Conservation (phyloP, 2,113 vertebrate species). For the Balaeniceps rex region DNA sequence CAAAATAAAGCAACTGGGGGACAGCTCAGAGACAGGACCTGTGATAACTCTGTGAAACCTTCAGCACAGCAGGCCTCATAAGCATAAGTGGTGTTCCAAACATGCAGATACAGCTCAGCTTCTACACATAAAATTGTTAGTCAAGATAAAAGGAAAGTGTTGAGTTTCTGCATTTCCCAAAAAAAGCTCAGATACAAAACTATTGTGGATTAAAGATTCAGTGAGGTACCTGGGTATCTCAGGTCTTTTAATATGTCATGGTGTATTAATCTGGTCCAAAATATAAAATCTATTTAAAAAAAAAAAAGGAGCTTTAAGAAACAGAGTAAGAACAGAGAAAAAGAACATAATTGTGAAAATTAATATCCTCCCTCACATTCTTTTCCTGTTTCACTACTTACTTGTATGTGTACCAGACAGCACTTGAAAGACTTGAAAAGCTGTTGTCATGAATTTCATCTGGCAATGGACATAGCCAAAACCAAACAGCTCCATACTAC, state of each 20-base stretch:
- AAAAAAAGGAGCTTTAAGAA: background rate
- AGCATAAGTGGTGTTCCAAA: background rate
- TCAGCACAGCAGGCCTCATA: background rate
- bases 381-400: background rate
- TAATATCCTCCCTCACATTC: background rate
- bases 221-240: background rate
- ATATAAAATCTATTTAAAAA: background rate
- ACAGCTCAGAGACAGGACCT: background rate
- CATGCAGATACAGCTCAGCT: background rate
- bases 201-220: background rate
- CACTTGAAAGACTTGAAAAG: constrained; percentile 5
- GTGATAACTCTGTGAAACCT: background rate
- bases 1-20: background rate
- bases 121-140: background rate
- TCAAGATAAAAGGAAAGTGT: background rate
- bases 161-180: background rate
- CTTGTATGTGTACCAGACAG: background rate
- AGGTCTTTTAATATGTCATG: background rate
- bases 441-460: constrained; percentile 5
- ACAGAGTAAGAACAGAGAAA: background rate
- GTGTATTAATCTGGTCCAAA: background rate
- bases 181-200: background rate
- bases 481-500: background rate
- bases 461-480: constrained; percentile 9
- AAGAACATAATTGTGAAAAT: background rate